Conservation (phyloP, 2,888 invertebrate genomes). For the Metopia argyrocephala region DNA sequence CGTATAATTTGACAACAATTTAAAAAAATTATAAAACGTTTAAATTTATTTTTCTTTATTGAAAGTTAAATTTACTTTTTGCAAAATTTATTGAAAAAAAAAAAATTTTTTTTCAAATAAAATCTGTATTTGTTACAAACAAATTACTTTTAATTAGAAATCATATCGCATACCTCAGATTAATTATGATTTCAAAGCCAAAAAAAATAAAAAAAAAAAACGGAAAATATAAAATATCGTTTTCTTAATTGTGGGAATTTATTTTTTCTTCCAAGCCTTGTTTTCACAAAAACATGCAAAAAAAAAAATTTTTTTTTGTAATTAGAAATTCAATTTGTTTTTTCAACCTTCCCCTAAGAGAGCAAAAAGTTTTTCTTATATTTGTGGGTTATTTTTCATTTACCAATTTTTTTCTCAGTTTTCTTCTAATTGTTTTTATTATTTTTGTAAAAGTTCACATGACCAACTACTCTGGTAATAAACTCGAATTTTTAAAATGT, state of each 20-base stretch:
- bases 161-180: not conserved
- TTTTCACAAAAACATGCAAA: not conserved
- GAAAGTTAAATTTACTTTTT: not conserved
- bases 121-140: not conserved
- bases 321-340: constrained; percentile 52
- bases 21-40: too few relatives aligned
- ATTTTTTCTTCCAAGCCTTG: not conserved
- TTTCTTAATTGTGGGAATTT: not conserved
- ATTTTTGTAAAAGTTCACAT: constrained; percentile 52
- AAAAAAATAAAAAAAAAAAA: too few relatives aligned
- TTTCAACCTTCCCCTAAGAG: constrained; percentile 23
- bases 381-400: not conserved
- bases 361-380: constrained; percentile 28
- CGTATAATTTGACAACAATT: too few relatives aligned
- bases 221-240: too few relatives aligned
- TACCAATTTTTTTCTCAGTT: not conserved
- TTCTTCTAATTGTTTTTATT: constrained; percentile 18
- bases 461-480: constrained; percentile 55
- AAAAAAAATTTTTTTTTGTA: constrained; percentile 38
- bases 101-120: not conserved
- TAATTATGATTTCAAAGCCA: too few relatives aligned
- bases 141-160: not conserved
- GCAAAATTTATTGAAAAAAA: not conserved
- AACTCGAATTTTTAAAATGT: constrained; percentile 53
- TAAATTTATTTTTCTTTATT: not conserved